Percentiles rank a stretch among this genome's conserved stretches.
Conservation (phyloP, 2,113 vertebrate genomes). For the Lathamus discolor region DNA sequence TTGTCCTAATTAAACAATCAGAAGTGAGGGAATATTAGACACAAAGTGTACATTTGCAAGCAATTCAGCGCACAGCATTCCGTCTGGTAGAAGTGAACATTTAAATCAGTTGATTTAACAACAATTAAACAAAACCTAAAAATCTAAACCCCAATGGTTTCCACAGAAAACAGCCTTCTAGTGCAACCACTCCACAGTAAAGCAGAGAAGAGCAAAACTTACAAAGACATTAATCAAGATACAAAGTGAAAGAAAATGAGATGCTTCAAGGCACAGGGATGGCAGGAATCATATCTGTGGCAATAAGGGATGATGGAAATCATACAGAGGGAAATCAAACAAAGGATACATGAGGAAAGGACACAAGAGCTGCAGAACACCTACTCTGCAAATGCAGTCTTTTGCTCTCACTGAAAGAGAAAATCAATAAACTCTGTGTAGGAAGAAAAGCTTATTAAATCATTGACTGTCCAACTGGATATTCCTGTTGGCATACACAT, state of each 20-base stretch:
- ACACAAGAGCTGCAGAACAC: not conserved
- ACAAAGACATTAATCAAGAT: constrained; percentile 57
- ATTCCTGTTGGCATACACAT: constrained; percentile 4
- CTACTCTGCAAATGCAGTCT: constrained; percentile 30
- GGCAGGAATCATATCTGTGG: constrained; percentile 42
- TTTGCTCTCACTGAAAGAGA: constrained; percentile 13
- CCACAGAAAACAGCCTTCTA: not conserved
- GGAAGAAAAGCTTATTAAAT: constrained; percentile 46
- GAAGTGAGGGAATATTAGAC: not conserved
- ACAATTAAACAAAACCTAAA: not conserved
- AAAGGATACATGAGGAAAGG: not conserved
- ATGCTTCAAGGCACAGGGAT: constrained; percentile 43
- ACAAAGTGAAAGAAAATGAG: constrained; percentile 63
- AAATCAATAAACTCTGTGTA: constrained; percentile 38
- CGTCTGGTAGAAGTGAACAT: not conserved
- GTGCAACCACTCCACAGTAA: not conserved
- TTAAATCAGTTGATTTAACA: constrained; percentile 8
- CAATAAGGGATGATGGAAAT: constrained; percentile 42
- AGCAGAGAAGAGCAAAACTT: constrained; percentile 1
- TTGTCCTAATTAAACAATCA: not conserved
- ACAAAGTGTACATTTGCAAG: not conserved
- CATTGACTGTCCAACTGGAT: constrained; percentile 4
- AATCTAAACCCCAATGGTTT: not conserved
- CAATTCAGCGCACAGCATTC: not conserved
- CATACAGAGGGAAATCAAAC: constrained; percentile 29